Conservation (phyloP, 92 coral and sea anemone species). For the Epizoanthus ramosus region DNA sequence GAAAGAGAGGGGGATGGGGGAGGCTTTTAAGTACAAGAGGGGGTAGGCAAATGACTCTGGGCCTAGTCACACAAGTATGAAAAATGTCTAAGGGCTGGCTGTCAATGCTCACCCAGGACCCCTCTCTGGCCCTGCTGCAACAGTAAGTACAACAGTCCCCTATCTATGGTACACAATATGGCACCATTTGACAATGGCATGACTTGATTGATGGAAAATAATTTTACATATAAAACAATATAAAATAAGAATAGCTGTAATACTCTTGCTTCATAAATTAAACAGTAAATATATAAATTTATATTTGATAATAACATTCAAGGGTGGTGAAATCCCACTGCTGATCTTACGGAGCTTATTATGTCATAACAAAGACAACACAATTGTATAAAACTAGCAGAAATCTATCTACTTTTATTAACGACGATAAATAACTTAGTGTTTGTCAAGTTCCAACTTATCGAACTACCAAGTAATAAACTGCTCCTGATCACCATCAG, state of each 20-base stretch:
- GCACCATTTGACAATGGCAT: slow-evolving; percentile 5
- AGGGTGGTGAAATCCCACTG: not conserved
- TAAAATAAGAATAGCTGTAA: slow-evolving; percentile 32
- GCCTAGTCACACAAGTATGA: too few relatives aligned
- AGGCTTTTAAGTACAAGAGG: too few relatives aligned
- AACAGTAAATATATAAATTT: slow-evolving; percentile 18
- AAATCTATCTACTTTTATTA: slow-evolving; percentile 28
- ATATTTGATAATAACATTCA: not conserved
- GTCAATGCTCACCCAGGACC: too few relatives aligned
- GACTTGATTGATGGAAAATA: not conserved
- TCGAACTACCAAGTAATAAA: too few relatives aligned
- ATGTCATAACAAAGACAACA: slow-evolving; percentile 1
- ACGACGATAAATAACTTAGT: slow-evolving; percentile 25
- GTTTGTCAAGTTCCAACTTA: not conserved
- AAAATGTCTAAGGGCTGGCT: too few relatives aligned
- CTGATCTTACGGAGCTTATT: not conserved
- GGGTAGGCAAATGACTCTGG: too few relatives aligned
- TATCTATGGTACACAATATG: not conserved
- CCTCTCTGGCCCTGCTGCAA: too few relatives aligned
- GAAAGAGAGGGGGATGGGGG: too few relatives aligned
- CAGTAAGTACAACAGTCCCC: too few relatives aligned
- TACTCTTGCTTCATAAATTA: slow-evolving; percentile 34
- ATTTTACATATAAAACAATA: slow-evolving; percentile 29
- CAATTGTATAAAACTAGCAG: slow-evolving; percentile 16
- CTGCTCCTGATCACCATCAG: too few relatives aligned